Evolutionary conservation across 1,140 invertebrate species (phyloP), one percentile per base, ranked within the genome.

Genomic region (Tachypleus tridentatus): DNA sequence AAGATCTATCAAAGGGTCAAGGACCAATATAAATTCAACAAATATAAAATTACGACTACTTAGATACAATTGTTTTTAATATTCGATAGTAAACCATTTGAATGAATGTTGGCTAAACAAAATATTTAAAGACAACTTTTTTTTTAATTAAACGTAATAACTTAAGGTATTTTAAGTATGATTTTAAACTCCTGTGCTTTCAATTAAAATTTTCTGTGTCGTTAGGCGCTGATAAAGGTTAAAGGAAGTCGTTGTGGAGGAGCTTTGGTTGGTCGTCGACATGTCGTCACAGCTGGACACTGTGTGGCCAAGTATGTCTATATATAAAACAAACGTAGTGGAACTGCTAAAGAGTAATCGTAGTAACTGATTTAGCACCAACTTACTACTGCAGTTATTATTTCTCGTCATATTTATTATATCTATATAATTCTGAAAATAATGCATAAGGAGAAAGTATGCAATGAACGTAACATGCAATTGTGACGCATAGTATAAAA

Each of bases 211-310:
- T 67, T 11, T 50, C 3, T 51, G 58, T 61, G 51, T 9, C 79
- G 80, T 69, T 74, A 87, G 82, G 94, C 93, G 3, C 94, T 95
- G 77, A 94, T 96, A 69, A 81, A 91, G 72, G 93, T 95, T 86
- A 91, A 73, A 86, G 89, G 64, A 82, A 85, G 80, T 77, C 89
- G 92, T 77, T 98, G 95, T 76, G 95, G 95, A 4, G 94, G 93
- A 50, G 94, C 93, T 3, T 82, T 98, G 64, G 87, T 97, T 67
- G 94, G 90, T 71, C 82, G 89, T 60, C 84, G 88, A 64, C 93
- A 97, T 78, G 91, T 98, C 3, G 90, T 97, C 47, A 97, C 92
- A 49, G 94, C 95, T 9, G 94, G 94, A 5, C 95, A 98, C 77
- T 98, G 94, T 77, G 94, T 97, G 56, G 91, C 91, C 49, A 84